A percentile compares a stretch with the other conserved stretches of the same genome.
phyloP scores from a whole-genome alignment of 2,113 vertebrate species.

The Grallaria varia region DNA sequence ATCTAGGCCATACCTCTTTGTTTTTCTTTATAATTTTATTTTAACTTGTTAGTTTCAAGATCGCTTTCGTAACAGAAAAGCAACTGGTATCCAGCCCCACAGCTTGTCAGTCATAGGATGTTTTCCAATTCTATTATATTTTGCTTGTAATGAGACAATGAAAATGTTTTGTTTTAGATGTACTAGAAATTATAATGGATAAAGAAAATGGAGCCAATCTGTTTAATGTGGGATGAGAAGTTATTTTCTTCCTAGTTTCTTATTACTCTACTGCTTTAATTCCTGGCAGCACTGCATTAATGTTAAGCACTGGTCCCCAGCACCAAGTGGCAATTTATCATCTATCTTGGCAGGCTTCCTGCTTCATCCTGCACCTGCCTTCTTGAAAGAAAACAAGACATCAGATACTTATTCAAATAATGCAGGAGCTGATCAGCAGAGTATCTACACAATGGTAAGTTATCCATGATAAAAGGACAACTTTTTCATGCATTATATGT shows the following conservation, averaged over 20 bases:
- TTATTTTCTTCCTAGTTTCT: slow-evolving; percentile 60
- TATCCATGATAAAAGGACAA: slow-evolving; percentile 76
- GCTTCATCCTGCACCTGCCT: slow-evolving; percentile 84
- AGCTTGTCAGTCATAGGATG: neutral
- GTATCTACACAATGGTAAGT: slow-evolving; percentile 82
- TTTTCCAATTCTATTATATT: neutral
- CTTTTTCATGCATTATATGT: slow-evolving; percentile 74
- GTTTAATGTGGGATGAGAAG: slow-evolving; percentile 29
- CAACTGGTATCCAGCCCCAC: neutral
- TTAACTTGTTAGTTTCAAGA: neutral
- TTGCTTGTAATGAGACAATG: neutral
- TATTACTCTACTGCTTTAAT: slow-evolving; percentile 59
- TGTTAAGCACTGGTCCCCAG: slow-evolving; percentile 62
- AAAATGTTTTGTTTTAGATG: neutral
- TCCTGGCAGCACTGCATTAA: slow-evolving; percentile 58
- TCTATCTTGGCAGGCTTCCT: slow-evolving; percentile 85
- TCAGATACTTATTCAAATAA: slow-evolving; percentile 83
- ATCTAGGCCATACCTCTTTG: neutral
- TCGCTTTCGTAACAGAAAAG: neutral
- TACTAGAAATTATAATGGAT: neutral
- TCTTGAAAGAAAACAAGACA: slow-evolving; percentile 77
- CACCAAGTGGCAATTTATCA: slow-evolving; percentile 76
- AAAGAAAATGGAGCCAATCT: slow-evolving; percentile 13
- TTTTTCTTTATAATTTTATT: neutral
- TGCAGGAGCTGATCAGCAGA: slow-evolving; percentile 79